Conservation (phyloP, 2,797 vertebrate species). For the Syngnathus rostellatus region DNA sequence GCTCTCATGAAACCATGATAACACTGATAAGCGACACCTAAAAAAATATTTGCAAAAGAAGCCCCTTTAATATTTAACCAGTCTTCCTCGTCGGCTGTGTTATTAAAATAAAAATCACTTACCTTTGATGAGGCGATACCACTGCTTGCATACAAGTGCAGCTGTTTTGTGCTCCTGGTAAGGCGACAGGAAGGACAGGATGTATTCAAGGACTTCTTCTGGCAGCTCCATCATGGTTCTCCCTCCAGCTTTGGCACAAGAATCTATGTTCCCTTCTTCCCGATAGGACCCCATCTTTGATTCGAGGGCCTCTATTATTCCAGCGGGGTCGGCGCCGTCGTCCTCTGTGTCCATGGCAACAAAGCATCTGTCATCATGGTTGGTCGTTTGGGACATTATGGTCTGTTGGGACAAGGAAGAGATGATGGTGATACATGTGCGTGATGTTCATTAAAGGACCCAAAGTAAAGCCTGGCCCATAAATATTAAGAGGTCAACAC, state of each 20-base stretch:
- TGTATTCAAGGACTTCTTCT: slow-evolving; percentile 95
- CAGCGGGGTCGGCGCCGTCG: slow-evolving; percentile 53
- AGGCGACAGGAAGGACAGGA: slow-evolving; percentile 94
- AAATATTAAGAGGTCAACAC: too few species aligned
- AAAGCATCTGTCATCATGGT: slow-evolving; percentile 86
- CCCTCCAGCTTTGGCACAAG: slow-evolving; percentile 52
- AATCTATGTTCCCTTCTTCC: slow-evolving; percentile 51
- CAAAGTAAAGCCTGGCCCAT: background rate
- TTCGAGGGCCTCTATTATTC: slow-evolving; percentile 62
- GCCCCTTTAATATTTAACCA: background rate
- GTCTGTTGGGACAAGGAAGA: slow-evolving; percentile 46
- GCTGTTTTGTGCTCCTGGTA: slow-evolving; percentile 98
- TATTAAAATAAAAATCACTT: slow-evolving; percentile 5
- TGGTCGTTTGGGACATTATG: slow-evolving; percentile 86
- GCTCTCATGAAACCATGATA: slow-evolving; percentile 97
- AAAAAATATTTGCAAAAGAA: slow-evolving; percentile 4
- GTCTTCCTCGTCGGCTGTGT: background rate
- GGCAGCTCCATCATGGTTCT: slow-evolving; percentile 88
- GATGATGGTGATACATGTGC: slow-evolving; percentile 6
- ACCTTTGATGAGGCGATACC: slow-evolving; percentile 99
- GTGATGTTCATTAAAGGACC: background rate
- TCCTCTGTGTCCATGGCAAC: slow-evolving; percentile 93
- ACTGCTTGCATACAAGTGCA: slow-evolving; percentile 96
- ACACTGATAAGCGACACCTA: slow-evolving; percentile 96
- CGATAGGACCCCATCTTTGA: slow-evolving; percentile 56